These are phyloP conservation scores for Micropterix aruncella DNA, from an alignment of 2,888 invertebrate species.

Conservation along the genomic window DNA sequence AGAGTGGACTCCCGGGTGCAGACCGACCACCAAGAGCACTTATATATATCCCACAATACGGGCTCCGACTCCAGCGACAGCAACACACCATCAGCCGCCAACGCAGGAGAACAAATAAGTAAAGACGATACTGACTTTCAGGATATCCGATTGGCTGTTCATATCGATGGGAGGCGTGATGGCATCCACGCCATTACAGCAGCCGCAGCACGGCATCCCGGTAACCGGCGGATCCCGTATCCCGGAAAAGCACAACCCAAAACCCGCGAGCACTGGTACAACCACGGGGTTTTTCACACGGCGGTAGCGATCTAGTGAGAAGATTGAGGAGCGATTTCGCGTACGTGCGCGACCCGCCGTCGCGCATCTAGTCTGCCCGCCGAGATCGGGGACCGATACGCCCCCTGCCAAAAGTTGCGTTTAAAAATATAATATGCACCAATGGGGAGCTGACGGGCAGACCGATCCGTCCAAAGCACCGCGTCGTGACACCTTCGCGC, in stretches of 20 bases:
- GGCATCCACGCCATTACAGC: conserved; percentile 52
- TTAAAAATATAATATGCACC: conserved; percentile 5
- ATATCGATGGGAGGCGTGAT: conserved; percentile 66
- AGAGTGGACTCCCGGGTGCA: too few relatives aligned
- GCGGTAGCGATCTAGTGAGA: too few relatives aligned
- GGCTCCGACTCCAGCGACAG: too few relatives aligned
- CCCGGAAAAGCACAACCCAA: neutral
- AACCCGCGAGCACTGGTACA: too few relatives aligned
- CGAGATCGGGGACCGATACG: conserved; percentile 5
- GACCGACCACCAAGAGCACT: too few relatives aligned
- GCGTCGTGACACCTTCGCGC: too few relatives aligned
- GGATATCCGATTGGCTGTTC: conserved; percentile 58
- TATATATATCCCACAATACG: too few relatives aligned
- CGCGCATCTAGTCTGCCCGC: neutral
- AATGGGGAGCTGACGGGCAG: conserved; percentile 4
- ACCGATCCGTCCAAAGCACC: too few relatives aligned
- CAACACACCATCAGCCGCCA: too few relatives aligned
- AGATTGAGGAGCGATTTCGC: neutral
- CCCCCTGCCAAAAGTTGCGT: conserved; percentile 4
- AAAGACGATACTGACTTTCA: conserved; percentile 73
- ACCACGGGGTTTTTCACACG: too few relatives aligned
- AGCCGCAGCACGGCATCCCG: conserved; percentile 47
- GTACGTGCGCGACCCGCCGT: neutral
- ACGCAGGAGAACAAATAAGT: too few relatives aligned
- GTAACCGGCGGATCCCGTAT: neutral